Evolutionary conservation across 2,113 vertebrate species (phyloP), one percentile per base, ranked within the genome.

Genomic region (Crotalus tigris): DNA sequence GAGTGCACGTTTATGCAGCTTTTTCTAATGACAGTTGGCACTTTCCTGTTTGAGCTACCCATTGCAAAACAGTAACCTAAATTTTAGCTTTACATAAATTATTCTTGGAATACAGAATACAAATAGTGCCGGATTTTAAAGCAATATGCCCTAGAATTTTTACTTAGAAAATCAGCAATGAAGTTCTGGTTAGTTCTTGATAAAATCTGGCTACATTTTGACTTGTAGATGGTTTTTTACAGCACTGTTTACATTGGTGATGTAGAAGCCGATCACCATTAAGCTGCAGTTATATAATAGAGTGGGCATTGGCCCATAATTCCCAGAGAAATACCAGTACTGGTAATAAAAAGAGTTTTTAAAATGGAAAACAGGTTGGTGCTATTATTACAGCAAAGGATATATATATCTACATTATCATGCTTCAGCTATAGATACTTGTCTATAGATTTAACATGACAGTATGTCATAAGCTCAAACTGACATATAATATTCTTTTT

Each of bases 381-480:
- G 23, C 10, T 17, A n/a, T 86, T 86, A 85, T 89, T 85, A 85
- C 33, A 44, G 26, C 9, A 87, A 89, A 92, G 15, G 61, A 61
- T 81, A 3, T 61, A 29, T 33, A 49, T 29, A n/a, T 12, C 87
- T 61, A 61, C 39, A 39, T 86, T 51, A 29, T 90, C 13, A 51
- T 9, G 55, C 8, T 61, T 49, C 39, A 33, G 96, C 92, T 92
- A 95, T 89, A 94, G 93, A 75, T 51, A 93, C 8, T 23, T 90
- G 46, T 86, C 88, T 29, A 3, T 85, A 59, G 55, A 90, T 21
- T 24, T 93, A 61, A 61, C 90, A 44, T 85, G 19, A 10, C 51
- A 61, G 59, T 88, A 23, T 87, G 39, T 9, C n/a, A 29, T 89
- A 61, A 23, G 13, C n/a, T 17, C 44, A 39, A 29, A 59, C 44